phyloP scores from a whole-genome alignment of 2,888 invertebrate genomes.

The Busseola fusca region DNA sequence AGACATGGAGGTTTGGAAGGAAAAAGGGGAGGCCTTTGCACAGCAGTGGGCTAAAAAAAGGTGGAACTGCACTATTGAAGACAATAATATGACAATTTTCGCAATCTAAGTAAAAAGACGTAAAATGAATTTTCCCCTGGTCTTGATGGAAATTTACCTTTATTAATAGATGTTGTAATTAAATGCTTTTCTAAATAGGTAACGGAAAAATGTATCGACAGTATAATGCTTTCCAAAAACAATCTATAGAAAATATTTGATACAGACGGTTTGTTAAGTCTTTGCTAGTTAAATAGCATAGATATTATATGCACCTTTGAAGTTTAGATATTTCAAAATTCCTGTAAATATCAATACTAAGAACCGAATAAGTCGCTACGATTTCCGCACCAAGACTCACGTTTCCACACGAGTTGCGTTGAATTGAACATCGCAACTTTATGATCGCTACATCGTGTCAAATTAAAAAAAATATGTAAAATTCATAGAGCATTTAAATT shows the following conservation, averaged over 20 bases:
- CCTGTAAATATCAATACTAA: background rate
- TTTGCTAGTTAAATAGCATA: background rate
- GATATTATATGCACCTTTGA: background rate
- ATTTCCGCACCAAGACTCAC: background rate
- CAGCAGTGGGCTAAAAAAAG: too few relatives aligned
- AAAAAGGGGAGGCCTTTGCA: too few relatives aligned
- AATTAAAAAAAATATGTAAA: constrained; percentile 21
- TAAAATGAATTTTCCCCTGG: constrained; percentile 66
- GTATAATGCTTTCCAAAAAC: background rate
- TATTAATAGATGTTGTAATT: constrained; percentile 47
- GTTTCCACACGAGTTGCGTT: constrained; percentile 11
- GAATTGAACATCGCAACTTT: constrained; percentile 2
- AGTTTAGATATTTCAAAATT: background rate
- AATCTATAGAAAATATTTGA: too few relatives aligned
- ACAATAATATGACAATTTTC: too few relatives aligned
- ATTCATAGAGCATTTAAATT: background rate
- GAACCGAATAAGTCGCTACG: background rate
- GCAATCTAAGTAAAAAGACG: constrained; percentile 22
- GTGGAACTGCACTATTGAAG: too few relatives aligned
- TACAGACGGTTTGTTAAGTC: background rate
- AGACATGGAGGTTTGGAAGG: too few relatives aligned
- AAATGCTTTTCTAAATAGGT: constrained; percentile 7
- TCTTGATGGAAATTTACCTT: constrained; percentile 64
- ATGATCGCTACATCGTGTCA: constrained; percentile 25
- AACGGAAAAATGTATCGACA: background rate